A percentile compares a stretch with the other conserved stretches of the same genome.
These are phyloP conservation scores for Psix sp. DNA, from an alignment of 1,140 invertebrate species.

Conservation along the genomic window DNA sequence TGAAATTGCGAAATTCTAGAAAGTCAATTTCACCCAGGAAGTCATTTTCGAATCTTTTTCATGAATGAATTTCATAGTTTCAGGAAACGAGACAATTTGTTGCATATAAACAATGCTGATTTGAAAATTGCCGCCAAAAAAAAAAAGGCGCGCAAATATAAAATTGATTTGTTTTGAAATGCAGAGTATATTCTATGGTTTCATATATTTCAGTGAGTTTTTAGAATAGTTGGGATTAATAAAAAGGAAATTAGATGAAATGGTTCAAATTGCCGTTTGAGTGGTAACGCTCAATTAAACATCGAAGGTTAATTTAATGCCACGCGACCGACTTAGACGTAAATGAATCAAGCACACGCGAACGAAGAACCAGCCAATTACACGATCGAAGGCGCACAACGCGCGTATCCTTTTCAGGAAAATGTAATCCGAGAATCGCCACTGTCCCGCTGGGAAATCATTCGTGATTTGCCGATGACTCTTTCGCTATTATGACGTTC, in stretches of 20 bases:
- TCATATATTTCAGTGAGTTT: no score
- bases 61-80: no score
- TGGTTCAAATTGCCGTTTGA: slow-evolving; percentile 43
- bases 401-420: slow-evolving; percentile 35
- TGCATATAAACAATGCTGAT: no score
- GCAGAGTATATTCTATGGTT: no score
- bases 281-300: slow-evolving; percentile 63
- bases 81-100: no score
- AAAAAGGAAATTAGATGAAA: slow-evolving; percentile 40
- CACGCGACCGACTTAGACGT: slow-evolving; percentile 42
- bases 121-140: no score
- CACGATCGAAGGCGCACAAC: slow-evolving; percentile 14
- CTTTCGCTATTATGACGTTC: slow-evolving; percentile 19
- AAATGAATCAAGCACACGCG: slow-evolving; percentile 50
- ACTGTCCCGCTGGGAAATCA: slow-evolving; percentile 39
- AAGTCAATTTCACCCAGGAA: no score
- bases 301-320: slow-evolving; percentile 60
- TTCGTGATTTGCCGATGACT: slow-evolving; percentile 24
- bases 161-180: no score
- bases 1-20: no score
- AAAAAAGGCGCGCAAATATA: no score
- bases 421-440: slow-evolving; percentile 22
- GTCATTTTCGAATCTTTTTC: no score
- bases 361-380: slow-evolving; percentile 25
- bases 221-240: no score